Evolutionary conservation across 2,113 vertebrate genomes (phyloP).

Genomic region (Prunella himalayana): DNA sequence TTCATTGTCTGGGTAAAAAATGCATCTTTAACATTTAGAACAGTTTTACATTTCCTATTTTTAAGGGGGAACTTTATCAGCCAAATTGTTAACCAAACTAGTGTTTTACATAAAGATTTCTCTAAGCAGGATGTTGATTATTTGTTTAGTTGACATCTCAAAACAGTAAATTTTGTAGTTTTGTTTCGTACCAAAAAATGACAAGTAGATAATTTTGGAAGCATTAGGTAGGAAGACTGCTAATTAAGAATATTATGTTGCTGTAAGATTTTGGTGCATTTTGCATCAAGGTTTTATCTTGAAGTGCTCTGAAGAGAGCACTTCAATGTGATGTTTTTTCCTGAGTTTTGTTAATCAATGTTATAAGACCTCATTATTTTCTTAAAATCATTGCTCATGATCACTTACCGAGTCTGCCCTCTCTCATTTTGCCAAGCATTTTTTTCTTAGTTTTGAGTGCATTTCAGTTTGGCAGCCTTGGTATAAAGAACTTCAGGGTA

Average conservation of each 20-base stretch:
- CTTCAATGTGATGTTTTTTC: not conserved
- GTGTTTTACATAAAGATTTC: not conserved
- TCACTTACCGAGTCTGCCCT: not conserved
- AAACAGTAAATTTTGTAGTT: not conserved
- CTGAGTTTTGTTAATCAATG: not conserved
- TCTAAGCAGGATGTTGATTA: not conserved
- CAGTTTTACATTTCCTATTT: not conserved
- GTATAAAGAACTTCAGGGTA: not conserved
- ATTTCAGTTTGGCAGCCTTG: not conserved
- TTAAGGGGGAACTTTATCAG: not conserved
- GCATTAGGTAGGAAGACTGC: not conserved
- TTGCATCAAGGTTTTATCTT: not conserved
- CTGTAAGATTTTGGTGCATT: not conserved
- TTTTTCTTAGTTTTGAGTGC: not conserved
- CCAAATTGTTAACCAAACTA: not conserved
- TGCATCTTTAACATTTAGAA: not conserved
- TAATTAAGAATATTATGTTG: not conserved
- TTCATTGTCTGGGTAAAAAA: not conserved
- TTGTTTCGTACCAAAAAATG: not conserved
- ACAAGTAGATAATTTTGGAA: not conserved
- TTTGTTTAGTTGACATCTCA: not conserved
- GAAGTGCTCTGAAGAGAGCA: not conserved
- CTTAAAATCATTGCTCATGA: not conserved
- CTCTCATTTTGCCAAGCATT: not conserved
- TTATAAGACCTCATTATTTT: not conserved